Percentiles rank a stretch among this genome's conserved stretches.
Conservation (phyloP, 2,797 vertebrate genomes). For the Syncerus caffer region DNA sequence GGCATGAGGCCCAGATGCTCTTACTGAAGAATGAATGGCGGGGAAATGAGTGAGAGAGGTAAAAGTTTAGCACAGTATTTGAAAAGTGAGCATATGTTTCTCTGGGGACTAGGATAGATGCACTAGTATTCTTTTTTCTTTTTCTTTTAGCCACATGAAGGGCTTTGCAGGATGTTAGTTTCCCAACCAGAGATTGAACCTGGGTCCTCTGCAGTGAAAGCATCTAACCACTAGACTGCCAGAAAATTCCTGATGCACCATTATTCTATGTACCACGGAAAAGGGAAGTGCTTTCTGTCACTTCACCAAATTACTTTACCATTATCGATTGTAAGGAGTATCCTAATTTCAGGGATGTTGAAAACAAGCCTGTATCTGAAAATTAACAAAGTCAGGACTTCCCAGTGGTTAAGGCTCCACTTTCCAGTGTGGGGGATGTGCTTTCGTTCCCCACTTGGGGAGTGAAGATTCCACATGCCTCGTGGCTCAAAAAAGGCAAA, state of each 20-base stretch:
- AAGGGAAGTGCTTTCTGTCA: background rate
- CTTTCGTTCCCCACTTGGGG: rapidly evolving
- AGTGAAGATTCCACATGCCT: background rate
- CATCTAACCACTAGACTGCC: background rate
- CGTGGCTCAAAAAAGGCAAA: background rate
- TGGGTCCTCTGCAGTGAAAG: background rate
- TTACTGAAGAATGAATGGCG: background rate
- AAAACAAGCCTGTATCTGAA: constrained; percentile 28
- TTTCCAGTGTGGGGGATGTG: background rate
- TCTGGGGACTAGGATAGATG: background rate
- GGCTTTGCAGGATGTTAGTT: background rate
- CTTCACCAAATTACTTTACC: background rate
- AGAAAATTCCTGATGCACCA: background rate
- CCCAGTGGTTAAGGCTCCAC: background rate
- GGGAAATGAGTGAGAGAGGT: background rate
- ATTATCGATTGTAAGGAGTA: background rate
- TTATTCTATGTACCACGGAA: background rate
- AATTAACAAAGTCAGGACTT: background rate
- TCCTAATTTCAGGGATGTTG: background rate
- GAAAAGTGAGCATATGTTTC: background rate
- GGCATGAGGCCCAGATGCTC: background rate
- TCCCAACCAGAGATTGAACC: background rate
- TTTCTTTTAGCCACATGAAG: background rate
- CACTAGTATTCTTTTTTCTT: background rate
- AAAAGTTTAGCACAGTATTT: background rate